A percentile compares a stretch with the other conserved stretches of the same genome.
Evolutionary conservation across 1,140 invertebrate genomes (phyloP).

Genomic region (Eriosoma lanigerum): DNA sequence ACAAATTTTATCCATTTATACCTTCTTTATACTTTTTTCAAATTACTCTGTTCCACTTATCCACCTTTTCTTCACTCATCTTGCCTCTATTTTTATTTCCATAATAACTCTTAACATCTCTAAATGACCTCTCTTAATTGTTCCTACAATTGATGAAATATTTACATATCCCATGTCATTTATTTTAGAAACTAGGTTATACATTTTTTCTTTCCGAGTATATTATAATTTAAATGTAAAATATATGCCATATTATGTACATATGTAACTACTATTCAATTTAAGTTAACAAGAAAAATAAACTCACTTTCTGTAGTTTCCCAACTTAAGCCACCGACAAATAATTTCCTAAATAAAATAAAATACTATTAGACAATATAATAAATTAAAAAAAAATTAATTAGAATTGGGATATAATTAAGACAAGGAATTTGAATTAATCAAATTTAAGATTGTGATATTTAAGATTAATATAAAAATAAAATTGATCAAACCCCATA

Average conservation of each 20-base stretch:
- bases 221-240: slow-evolving; percentile 24
- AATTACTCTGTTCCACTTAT: too few relatives aligned
- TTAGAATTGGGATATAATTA: slow-evolving; percentile 15
- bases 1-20: too few relatives aligned
- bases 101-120: too few relatives aligned
- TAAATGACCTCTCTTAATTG: too few relatives aligned
- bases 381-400: neutral
- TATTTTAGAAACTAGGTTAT: too few relatives aligned
- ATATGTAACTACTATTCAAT: neutral
- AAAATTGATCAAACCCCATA: slow-evolving; percentile 17
- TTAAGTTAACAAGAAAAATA: neutral
- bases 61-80: too few relatives aligned
- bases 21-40: too few relatives aligned
- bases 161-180: too few relatives aligned
- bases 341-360: slow-evolving; percentile 86
- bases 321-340: slow-evolving; percentile 96
- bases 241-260: neutral
- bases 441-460: slow-evolving; percentile 1
- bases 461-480: slow-evolving; percentile 16
- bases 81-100: too few relatives aligned
- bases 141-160: too few relatives aligned
- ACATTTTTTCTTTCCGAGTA: too few relatives aligned
- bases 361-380: slow-evolving; percentile 53
- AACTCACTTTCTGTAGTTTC: slow-evolving; percentile 89
- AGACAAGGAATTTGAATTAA: slow-evolving; percentile 19